Evolutionary conservation across 2,113 vertebrate species (phyloP).

Genomic region (Cephalopterus ornatus): DNA sequence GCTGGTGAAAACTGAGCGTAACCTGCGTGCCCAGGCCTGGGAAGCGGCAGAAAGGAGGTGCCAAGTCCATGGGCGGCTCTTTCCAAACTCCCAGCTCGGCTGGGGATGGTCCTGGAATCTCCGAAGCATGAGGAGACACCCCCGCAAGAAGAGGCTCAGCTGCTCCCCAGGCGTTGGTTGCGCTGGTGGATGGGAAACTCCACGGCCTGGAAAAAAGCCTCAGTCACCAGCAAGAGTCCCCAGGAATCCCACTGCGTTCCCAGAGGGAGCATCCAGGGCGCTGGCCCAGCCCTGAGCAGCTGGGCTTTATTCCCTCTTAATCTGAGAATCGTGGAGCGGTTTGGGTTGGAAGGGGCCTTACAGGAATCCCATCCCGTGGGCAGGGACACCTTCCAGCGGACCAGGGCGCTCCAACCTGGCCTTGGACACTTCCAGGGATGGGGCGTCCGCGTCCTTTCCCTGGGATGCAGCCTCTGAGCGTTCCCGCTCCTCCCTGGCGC

Average conservation of each 20-base stretch:
- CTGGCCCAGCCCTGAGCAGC: not conserved
- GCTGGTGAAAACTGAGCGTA: not conserved
- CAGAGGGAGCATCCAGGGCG: not conserved
- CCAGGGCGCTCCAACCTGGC: not conserved
- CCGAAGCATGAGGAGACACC: not conserved
- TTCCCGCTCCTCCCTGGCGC: not conserved
- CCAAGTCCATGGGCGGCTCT: not conserved
- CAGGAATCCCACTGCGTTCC: not conserved
- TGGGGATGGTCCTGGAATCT: not conserved
- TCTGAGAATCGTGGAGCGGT: not conserved
- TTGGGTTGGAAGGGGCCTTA: not conserved
- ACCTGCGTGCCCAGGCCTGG: not conserved
- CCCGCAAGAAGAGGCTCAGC: not conserved
- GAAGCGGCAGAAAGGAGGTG: not conserved
- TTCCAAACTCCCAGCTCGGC: accelerated
- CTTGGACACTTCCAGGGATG: not conserved
- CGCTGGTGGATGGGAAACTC: not conserved
- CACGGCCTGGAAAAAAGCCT: not conserved
- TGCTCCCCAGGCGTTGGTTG: not conserved
- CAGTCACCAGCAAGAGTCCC: not conserved
- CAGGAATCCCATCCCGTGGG: not conserved
- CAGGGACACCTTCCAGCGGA: not conserved
- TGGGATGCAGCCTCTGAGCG: not conserved
- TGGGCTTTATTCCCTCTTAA: not conserved
- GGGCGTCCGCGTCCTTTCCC: not conserved